phyloP scores from a whole-genome alignment of 2,113 vertebrate species.

The Silurus glanis region DNA sequence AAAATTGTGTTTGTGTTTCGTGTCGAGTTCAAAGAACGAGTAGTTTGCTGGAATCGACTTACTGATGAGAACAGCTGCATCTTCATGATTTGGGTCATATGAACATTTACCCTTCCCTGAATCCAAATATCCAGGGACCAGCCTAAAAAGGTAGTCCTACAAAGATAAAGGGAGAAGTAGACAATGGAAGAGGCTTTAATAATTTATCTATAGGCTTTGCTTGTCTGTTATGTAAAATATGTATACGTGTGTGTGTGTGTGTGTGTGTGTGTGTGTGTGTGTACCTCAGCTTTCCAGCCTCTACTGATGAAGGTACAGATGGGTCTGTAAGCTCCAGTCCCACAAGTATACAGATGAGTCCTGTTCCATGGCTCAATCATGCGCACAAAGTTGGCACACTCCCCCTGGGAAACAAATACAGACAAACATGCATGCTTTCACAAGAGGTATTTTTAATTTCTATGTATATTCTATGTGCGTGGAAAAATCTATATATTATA shows the following conservation, averaged over 20 bases:
- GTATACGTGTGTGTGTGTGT: not conserved
- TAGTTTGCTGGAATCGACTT: constrained; percentile 51
- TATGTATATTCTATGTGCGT: not conserved
- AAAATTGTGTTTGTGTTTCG: not conserved
- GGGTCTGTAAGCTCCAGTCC: constrained; percentile 81
- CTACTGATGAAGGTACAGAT: constrained; percentile 81
- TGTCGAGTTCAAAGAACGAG: not conserved
- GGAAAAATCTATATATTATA: not conserved
- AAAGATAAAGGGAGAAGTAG: constrained; percentile 23
- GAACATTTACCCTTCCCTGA: constrained; percentile 83
- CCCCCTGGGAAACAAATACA: constrained; percentile 61
- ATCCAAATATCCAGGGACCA: constrained; percentile 76
- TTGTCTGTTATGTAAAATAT: not conserved
- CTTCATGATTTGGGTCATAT: constrained; percentile 80
- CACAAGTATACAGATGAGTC: constrained; percentile 82
- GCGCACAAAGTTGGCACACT: constrained; percentile 76
- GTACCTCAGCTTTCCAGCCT: constrained; percentile 83
- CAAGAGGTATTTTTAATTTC: not conserved
- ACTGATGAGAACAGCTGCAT: constrained; percentile 76
- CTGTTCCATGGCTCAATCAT: constrained; percentile 82
- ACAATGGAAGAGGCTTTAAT: constrained; percentile 37
- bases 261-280: not conserved
- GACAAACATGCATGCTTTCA: constrained; percentile 34
- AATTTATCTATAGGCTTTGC: not conserved
- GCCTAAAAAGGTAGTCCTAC: constrained; percentile 82